A percentile compares a stretch with the other conserved stretches of the same genome.
Conservation (phyloP, 2,797 vertebrate species). For the Chromis chromis region DNA sequence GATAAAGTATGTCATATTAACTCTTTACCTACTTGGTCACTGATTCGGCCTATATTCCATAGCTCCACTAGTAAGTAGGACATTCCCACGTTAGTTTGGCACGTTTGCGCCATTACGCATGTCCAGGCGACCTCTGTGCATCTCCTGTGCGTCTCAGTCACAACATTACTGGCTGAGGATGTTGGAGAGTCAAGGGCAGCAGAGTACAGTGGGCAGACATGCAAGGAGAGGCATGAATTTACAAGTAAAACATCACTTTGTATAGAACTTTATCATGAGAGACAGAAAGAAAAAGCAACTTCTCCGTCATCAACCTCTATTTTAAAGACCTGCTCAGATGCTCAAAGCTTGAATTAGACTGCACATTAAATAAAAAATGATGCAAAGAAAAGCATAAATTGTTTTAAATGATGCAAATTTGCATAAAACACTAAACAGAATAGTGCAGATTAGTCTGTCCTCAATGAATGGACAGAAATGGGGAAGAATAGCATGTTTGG, state of each 20-base stretch:
- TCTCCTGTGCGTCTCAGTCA: background rate
- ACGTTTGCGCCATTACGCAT: slow-evolving; percentile 67
- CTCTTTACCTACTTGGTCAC: background rate
- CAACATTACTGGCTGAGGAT: background rate
- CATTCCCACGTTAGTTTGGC: background rate
- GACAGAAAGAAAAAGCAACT: too few relatives aligned
- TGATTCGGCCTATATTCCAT: background rate
- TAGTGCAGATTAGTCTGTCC: background rate
- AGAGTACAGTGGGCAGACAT: background rate
- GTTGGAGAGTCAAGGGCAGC: background rate
- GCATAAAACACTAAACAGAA: background rate
- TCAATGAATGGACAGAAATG: too few relatives aligned
- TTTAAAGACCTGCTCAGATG: background rate
- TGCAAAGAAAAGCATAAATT: background rate
- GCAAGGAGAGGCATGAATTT: background rate
- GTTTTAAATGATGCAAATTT: background rate
- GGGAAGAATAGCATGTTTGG: too few relatives aligned
- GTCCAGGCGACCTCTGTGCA: background rate
- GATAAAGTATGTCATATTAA: background rate
- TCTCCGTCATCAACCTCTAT: background rate
- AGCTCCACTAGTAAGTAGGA: background rate
- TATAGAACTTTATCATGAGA: background rate
- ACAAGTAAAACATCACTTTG: too few relatives aligned
- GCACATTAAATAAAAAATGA: background rate
- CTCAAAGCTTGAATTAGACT: background rate